Base-by-base conservation (phyloP, 2,797 vertebrate species). In the Sylvia borin region DNA sequence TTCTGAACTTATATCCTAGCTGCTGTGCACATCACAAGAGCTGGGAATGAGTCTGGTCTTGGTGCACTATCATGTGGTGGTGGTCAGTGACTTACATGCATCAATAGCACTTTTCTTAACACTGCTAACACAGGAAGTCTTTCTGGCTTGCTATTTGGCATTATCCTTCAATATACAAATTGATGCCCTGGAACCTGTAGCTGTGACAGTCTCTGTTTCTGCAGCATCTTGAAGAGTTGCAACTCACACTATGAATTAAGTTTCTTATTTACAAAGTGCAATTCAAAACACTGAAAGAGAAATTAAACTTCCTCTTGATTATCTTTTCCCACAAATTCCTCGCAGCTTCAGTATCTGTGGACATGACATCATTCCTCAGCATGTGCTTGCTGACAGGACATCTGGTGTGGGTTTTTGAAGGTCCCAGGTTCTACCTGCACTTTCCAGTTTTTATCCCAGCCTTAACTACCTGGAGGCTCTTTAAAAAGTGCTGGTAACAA, bases 31-130 rank as follows among this genome's bases (percentile, higher is more conserved):
- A 17, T 57, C 42, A 20, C 16, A n/a, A 38, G 45, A 68, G 5
- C 68, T 71, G 67, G 57, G 34, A 60, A 32, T 1, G 3, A 67
- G n/a, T 76, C 47, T 65, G 2, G 21, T 62, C 14, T 53, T 71
- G 71, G n/a, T 68, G 45, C 27, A 4, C 36, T 36, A 0, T 64
- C 14, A 1, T 1, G 1, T 25, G 22, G n/a, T 48, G 13, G 54
- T 75, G 60, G 4, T n/a, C 47, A 42, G 38, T 36, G 76, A 67
- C 43, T 72, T 70, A 17, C 2, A 7, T 64, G 19, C 22, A 57
- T 75, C 71, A 64, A 4, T 3, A 73, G 48, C 32, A 48, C 9
- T 82, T 88, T 85, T 61, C 50, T 61, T 74, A 54, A 31, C 25
- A 10, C 26, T 64, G 48, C 42, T 84, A 38, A 38, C 5, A 1